Conservation (phyloP, 2,888 invertebrate genomes). For the Cephalotes varians region DNA sequence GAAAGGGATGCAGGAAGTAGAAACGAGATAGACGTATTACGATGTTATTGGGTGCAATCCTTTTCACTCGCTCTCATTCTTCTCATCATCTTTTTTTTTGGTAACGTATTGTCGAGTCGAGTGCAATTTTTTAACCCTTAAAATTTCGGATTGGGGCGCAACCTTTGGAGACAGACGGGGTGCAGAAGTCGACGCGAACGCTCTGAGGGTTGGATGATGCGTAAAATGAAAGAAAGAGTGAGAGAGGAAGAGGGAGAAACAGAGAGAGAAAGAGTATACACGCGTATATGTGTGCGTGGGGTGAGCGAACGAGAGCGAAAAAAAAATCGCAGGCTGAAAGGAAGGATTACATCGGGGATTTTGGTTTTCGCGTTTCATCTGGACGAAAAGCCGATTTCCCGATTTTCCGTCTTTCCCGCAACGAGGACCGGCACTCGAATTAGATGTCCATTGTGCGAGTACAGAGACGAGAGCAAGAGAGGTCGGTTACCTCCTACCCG, state of each 20-base stretch:
- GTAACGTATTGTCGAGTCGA: conserved; percentile 84
- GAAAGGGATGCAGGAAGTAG: conserved; percentile 32
- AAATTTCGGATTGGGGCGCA: conserved; percentile 82
- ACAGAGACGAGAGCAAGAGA: conserved; percentile 62
- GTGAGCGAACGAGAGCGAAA: conserved; percentile 58
- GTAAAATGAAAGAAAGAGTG: conserved; percentile 66
- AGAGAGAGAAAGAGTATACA: conserved; percentile 22
- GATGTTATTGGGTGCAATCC: conserved; percentile 69
- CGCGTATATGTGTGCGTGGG: conserved; percentile 41
- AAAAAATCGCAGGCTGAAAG: conserved; percentile 82
- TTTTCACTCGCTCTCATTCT: conserved; percentile 66
- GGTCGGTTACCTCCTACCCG: conserved; percentile 50
- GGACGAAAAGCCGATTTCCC: conserved; percentile 85
- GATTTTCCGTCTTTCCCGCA: conserved; percentile 81
- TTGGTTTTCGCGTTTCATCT: conserved; percentile 85
- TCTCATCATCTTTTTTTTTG: conserved; percentile 61
- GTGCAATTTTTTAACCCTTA: conserved; percentile 85
- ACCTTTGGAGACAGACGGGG: conserved; percentile 74
- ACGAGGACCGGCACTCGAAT: conserved; percentile 79
- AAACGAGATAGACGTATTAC: conserved; percentile 62
- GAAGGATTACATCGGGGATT: conserved; percentile 85
- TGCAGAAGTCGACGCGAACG: conserved; percentile 70
- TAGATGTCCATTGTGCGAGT: conserved; percentile 81
- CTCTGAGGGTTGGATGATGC: conserved; percentile 71
- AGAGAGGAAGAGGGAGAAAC: conserved; percentile 48